A percentile compares a stretch with the other conserved stretches of the same genome.
Evolutionary conservation across 2,888 invertebrate genomes (phyloP).

Genomic region (Drosophila mimetica): DNA sequence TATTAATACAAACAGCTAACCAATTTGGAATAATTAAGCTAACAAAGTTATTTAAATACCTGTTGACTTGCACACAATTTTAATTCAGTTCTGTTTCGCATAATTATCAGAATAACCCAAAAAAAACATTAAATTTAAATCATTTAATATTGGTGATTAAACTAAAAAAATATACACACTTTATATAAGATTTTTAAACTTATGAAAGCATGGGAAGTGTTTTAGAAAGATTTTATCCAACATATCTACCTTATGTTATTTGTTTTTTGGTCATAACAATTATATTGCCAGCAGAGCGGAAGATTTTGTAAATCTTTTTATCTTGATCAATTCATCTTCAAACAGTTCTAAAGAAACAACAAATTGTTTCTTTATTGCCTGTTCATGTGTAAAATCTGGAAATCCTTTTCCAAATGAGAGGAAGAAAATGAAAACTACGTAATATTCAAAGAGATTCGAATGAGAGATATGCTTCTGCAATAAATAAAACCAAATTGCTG

Average conservation of each 20-base stretch:
- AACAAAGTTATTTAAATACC: background rate
- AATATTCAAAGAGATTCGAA: background rate
- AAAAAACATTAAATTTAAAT: too few relatives aligned
- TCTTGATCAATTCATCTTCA: background rate
- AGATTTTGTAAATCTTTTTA: background rate
- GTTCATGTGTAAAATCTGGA: background rate
- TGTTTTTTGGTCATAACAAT: too few relatives aligned
- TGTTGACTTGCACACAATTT: too few relatives aligned
- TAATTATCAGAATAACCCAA: background rate
- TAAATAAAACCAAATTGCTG: background rate
- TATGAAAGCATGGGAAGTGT: too few relatives aligned
- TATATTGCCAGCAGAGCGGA: too few relatives aligned
- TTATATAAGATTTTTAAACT: too few relatives aligned
- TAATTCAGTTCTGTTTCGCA: too few relatives aligned
- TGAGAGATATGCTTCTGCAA: background rate
- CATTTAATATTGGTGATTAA: too few relatives aligned
- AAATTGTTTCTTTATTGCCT: background rate
- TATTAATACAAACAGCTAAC: background rate
- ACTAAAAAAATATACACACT: too few relatives aligned
- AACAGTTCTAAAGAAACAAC: background rate
- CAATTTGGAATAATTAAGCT: background rate
- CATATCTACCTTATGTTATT: too few relatives aligned
- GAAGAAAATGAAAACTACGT: background rate
- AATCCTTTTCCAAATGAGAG: background rate
- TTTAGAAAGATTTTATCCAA: background rate